Percentiles rank a stretch among this genome's conserved stretches.
phyloP scores from a whole-genome alignment of 2,888 invertebrate species.

The Lamproptera curius region DNA sequence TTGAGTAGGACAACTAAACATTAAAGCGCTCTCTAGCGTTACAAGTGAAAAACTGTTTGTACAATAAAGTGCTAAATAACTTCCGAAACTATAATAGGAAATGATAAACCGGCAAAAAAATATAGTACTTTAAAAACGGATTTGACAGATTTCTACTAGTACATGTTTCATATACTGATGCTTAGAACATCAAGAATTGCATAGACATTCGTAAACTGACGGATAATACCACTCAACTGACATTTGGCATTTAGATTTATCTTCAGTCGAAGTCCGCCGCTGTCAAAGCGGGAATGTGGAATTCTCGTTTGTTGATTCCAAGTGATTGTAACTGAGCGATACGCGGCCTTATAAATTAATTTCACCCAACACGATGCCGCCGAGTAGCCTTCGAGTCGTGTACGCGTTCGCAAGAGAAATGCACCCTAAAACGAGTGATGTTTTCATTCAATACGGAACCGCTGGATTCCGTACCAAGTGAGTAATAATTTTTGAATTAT shows the following conservation, averaged over 20 bases:
- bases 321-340: conserved; percentile 68
- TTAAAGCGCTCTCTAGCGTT: conserved; percentile 6
- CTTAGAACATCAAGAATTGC: background rate
- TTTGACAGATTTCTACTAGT: background rate
- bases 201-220: conserved; percentile 21
- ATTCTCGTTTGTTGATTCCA: conserved; percentile 68
- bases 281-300: conserved; percentile 64
- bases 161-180: background rate
- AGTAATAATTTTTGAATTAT: conserved; percentile 50
- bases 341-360: conserved; percentile 68
- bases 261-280: conserved; percentile 38
- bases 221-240: conserved; percentile 25
- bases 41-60: too few species aligned
- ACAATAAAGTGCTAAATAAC: background rate
- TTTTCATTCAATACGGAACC: conserved; percentile 88
- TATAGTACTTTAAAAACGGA: background rate
- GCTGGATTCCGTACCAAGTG: conserved; percentile 91
- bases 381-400: conserved; percentile 80
- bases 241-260: conserved; percentile 35
- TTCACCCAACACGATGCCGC: conserved; percentile 68
- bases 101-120: conserved; percentile 4
- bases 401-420: conserved; percentile 89
- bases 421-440: conserved; percentile 83
- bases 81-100: background rate
- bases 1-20: background rate